Evolutionary conservation across 1,140 invertebrate species (phyloP).

Genomic region (Rhyzopertha dominica): DNA sequence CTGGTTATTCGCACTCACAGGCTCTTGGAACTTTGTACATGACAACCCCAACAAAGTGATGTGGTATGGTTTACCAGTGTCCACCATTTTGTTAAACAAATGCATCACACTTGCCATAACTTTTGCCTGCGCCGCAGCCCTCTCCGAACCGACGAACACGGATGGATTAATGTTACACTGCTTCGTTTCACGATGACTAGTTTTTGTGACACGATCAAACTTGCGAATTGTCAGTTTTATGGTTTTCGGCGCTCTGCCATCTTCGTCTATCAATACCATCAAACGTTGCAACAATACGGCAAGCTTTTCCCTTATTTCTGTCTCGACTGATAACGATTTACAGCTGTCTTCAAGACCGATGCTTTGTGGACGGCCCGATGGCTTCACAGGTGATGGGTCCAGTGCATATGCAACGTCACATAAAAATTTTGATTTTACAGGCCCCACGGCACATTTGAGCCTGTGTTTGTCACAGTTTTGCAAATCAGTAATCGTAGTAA

Average conservation of each 20-base stretch:
- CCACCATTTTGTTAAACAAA: constrained; percentile 67
- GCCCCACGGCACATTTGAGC: constrained; percentile 57
- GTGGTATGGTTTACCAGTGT: constrained; percentile 67
- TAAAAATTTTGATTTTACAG: constrained; percentile 61
- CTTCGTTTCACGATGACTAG: constrained; percentile 63
- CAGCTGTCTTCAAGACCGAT: constrained; percentile 69
- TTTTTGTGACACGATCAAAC: constrained; percentile 53
- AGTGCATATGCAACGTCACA: constrained; percentile 65
- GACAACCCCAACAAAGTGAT: constrained; percentile 70
- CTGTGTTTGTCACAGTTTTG: constrained; percentile 56
- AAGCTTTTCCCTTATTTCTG: constrained; percentile 66
- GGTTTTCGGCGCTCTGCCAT: constrained; percentile 68
- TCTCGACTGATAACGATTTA: constrained; percentile 60
- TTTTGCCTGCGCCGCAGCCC: constrained; percentile 56
- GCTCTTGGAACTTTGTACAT: constrained; percentile 72
- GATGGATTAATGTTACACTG: constrained; percentile 64
- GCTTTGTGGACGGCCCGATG: constrained; percentile 61
- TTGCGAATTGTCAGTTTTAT: constrained; percentile 69
- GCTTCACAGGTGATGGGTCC: constrained; percentile 64
- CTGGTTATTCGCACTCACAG: constrained; percentile 56
- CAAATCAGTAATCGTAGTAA: constrained; percentile 60
- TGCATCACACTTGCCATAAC: constrained; percentile 66
- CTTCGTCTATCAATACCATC: constrained; percentile 63
- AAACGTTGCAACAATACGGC: constrained; percentile 61
- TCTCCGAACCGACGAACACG: constrained; percentile 54